Conservation (phyloP, 2,888 invertebrate genomes). For the Fragum whitleyi region DNA sequence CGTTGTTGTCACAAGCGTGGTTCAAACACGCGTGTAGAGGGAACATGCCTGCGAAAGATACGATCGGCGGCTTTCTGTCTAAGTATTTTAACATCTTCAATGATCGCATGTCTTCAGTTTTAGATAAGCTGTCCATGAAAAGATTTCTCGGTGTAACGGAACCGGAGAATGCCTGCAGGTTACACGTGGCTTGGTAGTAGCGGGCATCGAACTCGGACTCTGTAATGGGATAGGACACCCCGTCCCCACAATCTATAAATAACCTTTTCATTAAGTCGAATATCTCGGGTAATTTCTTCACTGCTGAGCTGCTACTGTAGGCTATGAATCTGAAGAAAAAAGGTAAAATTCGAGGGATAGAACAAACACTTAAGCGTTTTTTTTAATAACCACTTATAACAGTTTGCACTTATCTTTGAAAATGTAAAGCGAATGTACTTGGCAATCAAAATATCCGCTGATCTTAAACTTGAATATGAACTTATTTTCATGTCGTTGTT, state of each 20-base stretch:
- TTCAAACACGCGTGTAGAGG: slow-evolving; percentile 81
- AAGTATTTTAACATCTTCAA: slow-evolving; percentile 69
- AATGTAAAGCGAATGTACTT: too few species aligned
- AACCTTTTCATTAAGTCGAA: slow-evolving; percentile 70
- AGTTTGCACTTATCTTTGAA: too few species aligned
- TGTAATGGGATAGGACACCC: slow-evolving; percentile 72
- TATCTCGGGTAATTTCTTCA: slow-evolving; percentile 72
- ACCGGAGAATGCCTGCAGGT: slow-evolving; percentile 77
- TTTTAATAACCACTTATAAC: too few species aligned
- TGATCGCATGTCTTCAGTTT: slow-evolving; percentile 65
- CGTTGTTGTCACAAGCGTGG: slow-evolving; percentile 80
- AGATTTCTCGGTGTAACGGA: slow-evolving; percentile 73
- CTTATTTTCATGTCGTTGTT: too few species aligned
- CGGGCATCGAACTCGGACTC: slow-evolving; percentile 80
- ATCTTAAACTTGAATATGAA: too few species aligned
- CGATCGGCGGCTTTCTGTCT: slow-evolving; percentile 67
- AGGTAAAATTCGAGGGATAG: not conserved
- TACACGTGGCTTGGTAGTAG: slow-evolving; percentile 80
- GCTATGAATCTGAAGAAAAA: slow-evolving; percentile 76
- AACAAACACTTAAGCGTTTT: too few species aligned
- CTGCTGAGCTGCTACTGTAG: slow-evolving; percentile 72
- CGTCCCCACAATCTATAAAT: slow-evolving; percentile 74
- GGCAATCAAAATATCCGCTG: too few species aligned
- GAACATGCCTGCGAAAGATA: slow-evolving; percentile 79
- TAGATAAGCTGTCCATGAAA: slow-evolving; percentile 68